Evolutionary conservation across 2,113 vertebrate species (phyloP).

Genomic region (Cebus imitator): DNA sequence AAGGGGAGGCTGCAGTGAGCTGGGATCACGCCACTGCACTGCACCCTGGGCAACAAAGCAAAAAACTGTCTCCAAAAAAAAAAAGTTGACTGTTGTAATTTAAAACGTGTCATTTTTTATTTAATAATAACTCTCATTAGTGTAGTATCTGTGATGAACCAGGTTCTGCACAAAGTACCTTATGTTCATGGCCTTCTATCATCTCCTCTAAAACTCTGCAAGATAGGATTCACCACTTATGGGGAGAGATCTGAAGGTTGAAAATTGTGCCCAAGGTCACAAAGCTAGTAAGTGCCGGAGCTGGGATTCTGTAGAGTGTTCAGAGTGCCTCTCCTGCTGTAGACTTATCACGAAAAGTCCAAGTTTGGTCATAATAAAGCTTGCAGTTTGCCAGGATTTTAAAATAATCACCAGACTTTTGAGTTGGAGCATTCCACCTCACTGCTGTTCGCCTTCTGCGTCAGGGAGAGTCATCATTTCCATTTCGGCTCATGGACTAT

Average conservation of each 20-base stretch:
- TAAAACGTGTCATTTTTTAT: conserved; percentile 1
- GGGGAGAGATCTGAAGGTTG: background rate
- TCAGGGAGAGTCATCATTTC: background rate
- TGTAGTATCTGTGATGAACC: background rate
- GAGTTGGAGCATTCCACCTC: background rate
- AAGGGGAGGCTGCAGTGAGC: too few species aligned
- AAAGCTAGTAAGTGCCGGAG: background rate
- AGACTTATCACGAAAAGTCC: background rate
- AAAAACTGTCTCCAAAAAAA: too few species aligned
- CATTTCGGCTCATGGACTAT: background rate
- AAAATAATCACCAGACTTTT: background rate
- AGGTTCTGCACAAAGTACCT: background rate
- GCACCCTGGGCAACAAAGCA: too few species aligned
- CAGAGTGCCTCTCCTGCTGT: background rate
- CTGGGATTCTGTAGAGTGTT: background rate
- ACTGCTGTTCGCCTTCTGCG: background rate
- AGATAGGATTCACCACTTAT: background rate
- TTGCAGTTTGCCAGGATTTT: background rate
- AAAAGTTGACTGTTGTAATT: background rate
- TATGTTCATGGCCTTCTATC: background rate
- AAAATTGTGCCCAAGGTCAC: background rate
- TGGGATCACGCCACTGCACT: too few species aligned
- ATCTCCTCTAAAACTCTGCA: background rate
- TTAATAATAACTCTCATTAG: background rate
- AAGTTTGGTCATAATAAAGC: background rate